Evolutionary conservation across 2,888 invertebrate genomes (phyloP), one percentile per base, ranked within the genome.

Genomic region (Aphodius sticticus): DNA sequence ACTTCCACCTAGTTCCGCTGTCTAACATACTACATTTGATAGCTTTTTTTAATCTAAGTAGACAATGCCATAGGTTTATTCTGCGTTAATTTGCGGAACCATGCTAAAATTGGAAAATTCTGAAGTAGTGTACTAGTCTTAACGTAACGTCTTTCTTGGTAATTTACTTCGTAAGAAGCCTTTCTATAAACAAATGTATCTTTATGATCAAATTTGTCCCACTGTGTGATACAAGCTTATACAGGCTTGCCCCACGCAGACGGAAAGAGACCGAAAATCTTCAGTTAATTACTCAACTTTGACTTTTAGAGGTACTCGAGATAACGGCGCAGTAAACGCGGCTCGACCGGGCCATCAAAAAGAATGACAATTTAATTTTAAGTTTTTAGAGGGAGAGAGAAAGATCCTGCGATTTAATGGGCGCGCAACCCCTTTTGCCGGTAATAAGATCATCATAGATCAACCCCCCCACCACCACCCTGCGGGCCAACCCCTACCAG

Each of bases 351-450:
- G 74, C 74, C 74, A 83, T 83, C 81, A 82, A 83, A 85, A 85
- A 86, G 85, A 86, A 87, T 86, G 86, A 86, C 86, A 86, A 85
- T 87, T 86, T 86, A 87, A 87, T 87, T 86, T 86, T 85, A 35
- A 74, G 74, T 74, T 74, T 74, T 74, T 74, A 74, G 84, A 76
- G 80, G 70, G 79, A 38, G 15, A 38, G 76, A 38, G 76, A 53
- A 53, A 38, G 69, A 78, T 69, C 76, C 15, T n/a, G 35, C 69
- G 76, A 69, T 77, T 77, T 79, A 76, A 77, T 85, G 84, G 84
- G 81, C 82, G 82, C 83, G 82, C 82, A 82, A 80, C 81, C 82
- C 79, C 81, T 69, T 69, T 75, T 81, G 82, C 82, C 83, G 82
- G 85, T 86, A 86, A 86, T 86, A 86, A 86, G 86, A 86, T 86